phyloP scores from a whole-genome alignment of 2,888 invertebrate genomes.

The Chloromyia formosa region DNA sequence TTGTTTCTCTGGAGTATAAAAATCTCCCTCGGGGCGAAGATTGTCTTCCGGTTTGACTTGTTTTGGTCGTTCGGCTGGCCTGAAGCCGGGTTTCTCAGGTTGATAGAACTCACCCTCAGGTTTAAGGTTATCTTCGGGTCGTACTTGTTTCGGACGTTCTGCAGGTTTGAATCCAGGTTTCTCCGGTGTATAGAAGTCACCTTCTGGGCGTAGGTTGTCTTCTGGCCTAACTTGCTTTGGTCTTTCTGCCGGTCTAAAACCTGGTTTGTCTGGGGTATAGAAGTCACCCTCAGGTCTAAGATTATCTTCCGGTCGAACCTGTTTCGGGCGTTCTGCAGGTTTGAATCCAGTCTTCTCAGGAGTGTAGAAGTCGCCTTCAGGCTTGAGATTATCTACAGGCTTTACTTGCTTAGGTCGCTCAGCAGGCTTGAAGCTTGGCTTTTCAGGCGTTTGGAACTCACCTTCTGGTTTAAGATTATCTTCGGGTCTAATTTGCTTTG shows the following conservation, averaged over 20 bases:
- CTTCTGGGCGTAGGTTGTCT: conserved; percentile 69
- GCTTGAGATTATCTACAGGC: conserved; percentile 65
- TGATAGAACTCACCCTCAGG: conserved; percentile 67
- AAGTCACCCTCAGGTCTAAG: conserved; percentile 68
- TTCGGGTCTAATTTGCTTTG: conserved; percentile 55
- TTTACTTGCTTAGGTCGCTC: conserved; percentile 63
- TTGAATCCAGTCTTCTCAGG: conserved; percentile 62
- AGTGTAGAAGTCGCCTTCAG: conserved; percentile 68
- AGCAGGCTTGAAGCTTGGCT: conserved; percentile 62
- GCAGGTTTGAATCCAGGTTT: conserved; percentile 67
- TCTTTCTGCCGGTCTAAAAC: conserved; percentile 64
- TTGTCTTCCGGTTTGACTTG: conserved; percentile 65
- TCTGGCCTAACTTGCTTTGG: conserved; percentile 62
- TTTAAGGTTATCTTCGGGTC: conserved; percentile 53
- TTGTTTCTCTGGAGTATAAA: conserved; percentile 66
- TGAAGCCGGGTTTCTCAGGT: conserved; percentile 60
- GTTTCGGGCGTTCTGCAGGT: conserved; percentile 64
- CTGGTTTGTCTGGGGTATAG: conserved; percentile 58
- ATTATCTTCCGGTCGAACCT: conserved; percentile 67
- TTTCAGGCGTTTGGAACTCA: conserved; percentile 63
- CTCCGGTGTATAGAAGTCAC: conserved; percentile 66
- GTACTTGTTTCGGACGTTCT: conserved; percentile 67
- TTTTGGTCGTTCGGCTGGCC: conserved; percentile 64
- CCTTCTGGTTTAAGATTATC: conserved; percentile 64
- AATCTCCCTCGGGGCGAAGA: conserved; percentile 65